Evolutionary conservation across 2,113 vertebrate species (phyloP).

Genomic region (Trinectes maculatus): DNA sequence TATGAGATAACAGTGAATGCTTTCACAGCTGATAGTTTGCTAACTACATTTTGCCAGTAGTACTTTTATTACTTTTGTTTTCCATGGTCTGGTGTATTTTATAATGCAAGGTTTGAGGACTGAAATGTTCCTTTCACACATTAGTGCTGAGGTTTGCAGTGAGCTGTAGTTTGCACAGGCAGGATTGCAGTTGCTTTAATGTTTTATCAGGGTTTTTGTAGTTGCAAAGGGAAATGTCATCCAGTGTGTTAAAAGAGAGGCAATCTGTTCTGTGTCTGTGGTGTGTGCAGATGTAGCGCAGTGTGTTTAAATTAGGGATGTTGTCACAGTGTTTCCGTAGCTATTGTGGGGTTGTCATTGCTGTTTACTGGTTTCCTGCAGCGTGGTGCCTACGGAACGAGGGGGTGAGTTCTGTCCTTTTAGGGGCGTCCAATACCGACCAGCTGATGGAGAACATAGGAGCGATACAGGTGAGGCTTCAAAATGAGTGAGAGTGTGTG

Average conservation of each 20-base stretch:
- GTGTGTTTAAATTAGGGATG: not conserved
- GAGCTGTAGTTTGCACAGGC: not conserved
- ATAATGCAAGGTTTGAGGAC: not conserved
- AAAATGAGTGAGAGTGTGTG: not conserved
- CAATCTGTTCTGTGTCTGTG: not conserved
- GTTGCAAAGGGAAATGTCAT: not conserved
- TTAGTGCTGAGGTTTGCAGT: not conserved
- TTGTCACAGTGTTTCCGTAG: conserved; percentile 2
- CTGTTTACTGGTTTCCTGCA: conserved; percentile 80
- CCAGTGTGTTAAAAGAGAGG: not conserved
- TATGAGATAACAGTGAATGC: too few relatives aligned
- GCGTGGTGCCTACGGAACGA: conserved; percentile 98
- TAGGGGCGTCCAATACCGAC: conserved; percentile 95
- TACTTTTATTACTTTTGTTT: too few relatives aligned
- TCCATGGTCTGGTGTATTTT: not conserved
- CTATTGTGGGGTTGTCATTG: conserved; percentile 50
- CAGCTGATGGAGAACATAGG: conserved; percentile 99
- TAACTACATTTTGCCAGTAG: not conserved
- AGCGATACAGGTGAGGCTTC: conserved; percentile 92
- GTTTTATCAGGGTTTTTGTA: not conserved
- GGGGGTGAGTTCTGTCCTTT: conserved; percentile 94
- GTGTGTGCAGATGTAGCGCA: not conserved
- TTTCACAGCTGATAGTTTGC: too few relatives aligned
- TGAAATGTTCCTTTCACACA: not conserved
- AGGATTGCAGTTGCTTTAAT: not conserved